A percentile compares a stretch with the other conserved stretches of the same genome.
Conservation (phyloP, 2,888 invertebrate genomes). For the Tineola bisselliella region DNA sequence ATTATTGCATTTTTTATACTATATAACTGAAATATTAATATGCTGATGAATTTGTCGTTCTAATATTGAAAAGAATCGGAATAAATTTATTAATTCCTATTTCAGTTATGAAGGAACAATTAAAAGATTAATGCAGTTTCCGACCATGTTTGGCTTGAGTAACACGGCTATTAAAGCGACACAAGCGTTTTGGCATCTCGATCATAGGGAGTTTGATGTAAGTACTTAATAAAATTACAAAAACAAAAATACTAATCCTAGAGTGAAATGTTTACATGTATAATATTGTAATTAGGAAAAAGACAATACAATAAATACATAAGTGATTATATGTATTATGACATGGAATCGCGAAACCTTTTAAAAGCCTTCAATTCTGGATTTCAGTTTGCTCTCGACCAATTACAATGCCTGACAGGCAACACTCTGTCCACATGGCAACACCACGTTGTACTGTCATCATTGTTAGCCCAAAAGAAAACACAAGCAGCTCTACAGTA, state of each 20-base stretch:
- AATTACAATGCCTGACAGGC: slow-evolving; percentile 71
- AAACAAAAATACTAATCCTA: too few relatives aligned
- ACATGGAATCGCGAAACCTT: too few relatives aligned
- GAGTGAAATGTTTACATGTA: too few relatives aligned
- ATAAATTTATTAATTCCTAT: too few relatives aligned
- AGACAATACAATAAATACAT: too few relatives aligned
- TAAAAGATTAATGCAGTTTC: slow-evolving; percentile 80
- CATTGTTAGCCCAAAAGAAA: slow-evolving; percentile 74
- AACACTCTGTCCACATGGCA: slow-evolving; percentile 75
- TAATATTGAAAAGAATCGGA: too few relatives aligned
- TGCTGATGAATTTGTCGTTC: too few relatives aligned
- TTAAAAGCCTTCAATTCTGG: slow-evolving; percentile 14
- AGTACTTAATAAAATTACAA: too few relatives aligned
- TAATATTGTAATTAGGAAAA: too few relatives aligned
- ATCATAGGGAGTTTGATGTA: slow-evolving; percentile 85
- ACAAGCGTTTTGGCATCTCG: slow-evolving; percentile 90
- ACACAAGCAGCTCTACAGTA: slow-evolving; percentile 77
- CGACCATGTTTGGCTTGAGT: slow-evolving; percentile 80
- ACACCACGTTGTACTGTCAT: slow-evolving; percentile 73
- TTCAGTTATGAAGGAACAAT: slow-evolving; percentile 70
- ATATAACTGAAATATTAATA: too few relatives aligned
- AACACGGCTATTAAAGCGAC: slow-evolving; percentile 80
- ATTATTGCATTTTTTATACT: too few relatives aligned
- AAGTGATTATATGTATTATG: too few relatives aligned
- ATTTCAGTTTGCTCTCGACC: slow-evolving; percentile 71